Evolutionary conservation across 1,140 invertebrate genomes (phyloP).

Genomic region (Idris sp.): DNA sequence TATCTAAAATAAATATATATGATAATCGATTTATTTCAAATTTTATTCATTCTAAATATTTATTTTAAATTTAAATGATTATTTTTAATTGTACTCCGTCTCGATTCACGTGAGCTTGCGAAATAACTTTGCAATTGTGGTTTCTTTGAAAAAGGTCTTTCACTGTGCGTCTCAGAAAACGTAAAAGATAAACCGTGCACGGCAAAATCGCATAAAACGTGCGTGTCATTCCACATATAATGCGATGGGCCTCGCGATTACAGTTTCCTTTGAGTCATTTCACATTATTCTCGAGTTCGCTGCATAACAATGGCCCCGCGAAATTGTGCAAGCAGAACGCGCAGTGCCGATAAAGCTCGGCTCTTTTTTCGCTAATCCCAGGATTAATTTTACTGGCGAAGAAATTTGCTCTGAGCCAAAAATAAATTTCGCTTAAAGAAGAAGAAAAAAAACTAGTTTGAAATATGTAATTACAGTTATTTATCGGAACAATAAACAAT

Average conservation of each 20-base stretch:
- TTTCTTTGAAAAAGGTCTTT: slow-evolving; percentile 47
- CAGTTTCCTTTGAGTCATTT: slow-evolving; percentile 51
- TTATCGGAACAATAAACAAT: slow-evolving; percentile 50
- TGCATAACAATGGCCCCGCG: slow-evolving; percentile 36
- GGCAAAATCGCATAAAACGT: slow-evolving; percentile 45
- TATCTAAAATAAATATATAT: no score
- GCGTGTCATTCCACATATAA: slow-evolving; percentile 41
- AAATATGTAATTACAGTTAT: no score
- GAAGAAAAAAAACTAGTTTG: no score
- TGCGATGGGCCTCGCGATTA: slow-evolving; percentile 49
- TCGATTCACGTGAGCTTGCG: slow-evolving; percentile 16
- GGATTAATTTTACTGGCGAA: no score
- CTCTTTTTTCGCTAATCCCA: not conserved
- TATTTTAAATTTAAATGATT: no score
- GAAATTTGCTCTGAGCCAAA: not conserved
- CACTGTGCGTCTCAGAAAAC: slow-evolving; percentile 33
- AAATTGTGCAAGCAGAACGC: slow-evolving; percentile 41
- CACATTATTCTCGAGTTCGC: slow-evolving; percentile 29
- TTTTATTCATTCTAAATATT: no score
- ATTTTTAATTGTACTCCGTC: no score
- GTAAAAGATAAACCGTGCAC: slow-evolving; percentile 31
- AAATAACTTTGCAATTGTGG: slow-evolving; percentile 35
- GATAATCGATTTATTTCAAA: no score
- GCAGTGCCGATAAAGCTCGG: slow-evolving; percentile 11
- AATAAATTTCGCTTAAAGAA: no score